Evolutionary conservation across 2,888 invertebrate genomes (phyloP).

Genomic region (Chymomyza procnemis): DNA sequence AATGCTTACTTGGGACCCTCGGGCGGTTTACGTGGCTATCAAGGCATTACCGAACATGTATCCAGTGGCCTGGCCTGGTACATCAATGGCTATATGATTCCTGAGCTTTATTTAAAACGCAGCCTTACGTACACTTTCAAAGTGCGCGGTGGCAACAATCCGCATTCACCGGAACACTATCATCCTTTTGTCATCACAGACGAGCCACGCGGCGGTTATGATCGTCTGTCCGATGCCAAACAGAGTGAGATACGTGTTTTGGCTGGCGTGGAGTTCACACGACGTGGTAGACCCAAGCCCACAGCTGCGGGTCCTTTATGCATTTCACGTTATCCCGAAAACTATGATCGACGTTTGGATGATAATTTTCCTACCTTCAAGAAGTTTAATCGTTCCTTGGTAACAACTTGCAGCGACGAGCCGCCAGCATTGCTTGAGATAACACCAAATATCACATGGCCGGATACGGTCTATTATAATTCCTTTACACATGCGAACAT

Average conservation of each 20-base stretch:
- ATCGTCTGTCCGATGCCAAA: constrained; percentile 84
- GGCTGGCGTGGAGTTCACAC: constrained; percentile 89
- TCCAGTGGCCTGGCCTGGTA: constrained; percentile 91
- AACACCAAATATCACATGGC: constrained; percentile 93
- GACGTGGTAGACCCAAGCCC: constrained; percentile 88
- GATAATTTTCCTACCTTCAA: constrained; percentile 88
- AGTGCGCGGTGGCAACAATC: constrained; percentile 91
- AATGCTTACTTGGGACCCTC: constrained; percentile 90
- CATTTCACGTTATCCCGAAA: constrained; percentile 83
- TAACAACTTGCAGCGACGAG: constrained; percentile 85
- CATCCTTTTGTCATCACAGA: constrained; percentile 94
- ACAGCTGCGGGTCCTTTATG: constrained; percentile 91
- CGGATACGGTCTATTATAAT: constrained; percentile 94
- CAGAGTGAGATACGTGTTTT: constrained; percentile 86
- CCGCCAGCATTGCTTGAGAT: constrained; percentile 87
- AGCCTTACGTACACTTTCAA: constrained; percentile 91
- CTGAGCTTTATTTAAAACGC: constrained; percentile 91
- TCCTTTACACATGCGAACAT: constrained; percentile 95
- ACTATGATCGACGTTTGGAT: constrained; percentile 87
- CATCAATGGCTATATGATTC: constrained; percentile 92
- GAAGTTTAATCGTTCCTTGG: constrained; percentile 89
- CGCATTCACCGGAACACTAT: constrained; percentile 89
- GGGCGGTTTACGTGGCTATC: constrained; percentile 88
- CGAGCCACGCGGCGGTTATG: constrained; percentile 90
- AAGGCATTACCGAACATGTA: constrained; percentile 84